Percentiles rank a stretch among this genome's conserved stretches.
These are phyloP conservation scores for Petromus typicus DNA, from an alignment of 2,113 vertebrate genomes.

Conservation along the genomic window DNA sequence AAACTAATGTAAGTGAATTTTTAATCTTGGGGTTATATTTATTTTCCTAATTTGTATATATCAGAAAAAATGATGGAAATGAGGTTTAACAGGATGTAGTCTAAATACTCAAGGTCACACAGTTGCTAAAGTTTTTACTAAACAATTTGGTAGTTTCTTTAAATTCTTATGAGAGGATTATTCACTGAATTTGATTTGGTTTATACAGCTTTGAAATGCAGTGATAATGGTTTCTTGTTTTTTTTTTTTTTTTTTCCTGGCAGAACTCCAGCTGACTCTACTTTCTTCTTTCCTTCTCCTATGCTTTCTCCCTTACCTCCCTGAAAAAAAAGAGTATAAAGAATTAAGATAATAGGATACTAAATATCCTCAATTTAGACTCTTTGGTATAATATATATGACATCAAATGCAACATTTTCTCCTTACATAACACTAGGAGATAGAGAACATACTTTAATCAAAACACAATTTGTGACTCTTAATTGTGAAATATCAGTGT, in stretches of 20 bases:
- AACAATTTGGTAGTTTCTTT: slow-evolving; percentile 40
- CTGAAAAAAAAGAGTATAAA: slow-evolving; percentile 38
- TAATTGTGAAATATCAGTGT: not conserved
- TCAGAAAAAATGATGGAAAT: slow-evolving; percentile 3
- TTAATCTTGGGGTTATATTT: slow-evolving; percentile 27
- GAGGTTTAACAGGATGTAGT: slow-evolving; percentile 27
- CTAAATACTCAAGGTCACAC: slow-evolving; percentile 48
- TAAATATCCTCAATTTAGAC: slow-evolving; percentile 1
- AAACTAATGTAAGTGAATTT: slow-evolving; percentile 38
- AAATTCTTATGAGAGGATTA: slow-evolving; percentile 33
- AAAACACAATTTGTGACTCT: slow-evolving; percentile 50
- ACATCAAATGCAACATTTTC: slow-evolving; percentile 43
- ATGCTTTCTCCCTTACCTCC: not conserved
- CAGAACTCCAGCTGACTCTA: slow-evolving; percentile 1
- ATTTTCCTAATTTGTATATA: slow-evolving; percentile 16
- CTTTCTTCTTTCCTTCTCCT: slow-evolving; percentile 10
- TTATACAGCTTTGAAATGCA: slow-evolving; percentile 45
- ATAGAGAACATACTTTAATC: slow-evolving; percentile 3
- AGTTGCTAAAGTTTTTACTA: slow-evolving; percentile 52
- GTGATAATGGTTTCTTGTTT: not conserved
- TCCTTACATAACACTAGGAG: slow-evolving; percentile 61
- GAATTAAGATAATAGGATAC: slow-evolving; percentile 28
- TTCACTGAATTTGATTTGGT: not conserved
- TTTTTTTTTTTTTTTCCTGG: not conserved
- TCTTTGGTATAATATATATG: slow-evolving; percentile 8